phyloP scores from a whole-genome alignment of 2,888 invertebrate species.

The Aproaerema taeniolella region DNA sequence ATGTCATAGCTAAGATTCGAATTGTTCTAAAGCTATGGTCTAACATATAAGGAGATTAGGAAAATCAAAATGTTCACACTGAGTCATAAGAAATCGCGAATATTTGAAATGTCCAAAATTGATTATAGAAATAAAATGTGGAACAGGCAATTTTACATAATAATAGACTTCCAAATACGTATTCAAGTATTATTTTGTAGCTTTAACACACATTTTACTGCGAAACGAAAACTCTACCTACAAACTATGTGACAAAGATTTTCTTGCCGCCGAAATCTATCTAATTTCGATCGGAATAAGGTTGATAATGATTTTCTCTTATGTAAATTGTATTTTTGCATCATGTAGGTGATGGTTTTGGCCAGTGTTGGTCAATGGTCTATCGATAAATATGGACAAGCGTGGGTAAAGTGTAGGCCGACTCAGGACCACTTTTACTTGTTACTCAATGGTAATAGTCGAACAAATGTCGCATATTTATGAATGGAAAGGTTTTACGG shows the following conservation, averaged over 20 bases:
- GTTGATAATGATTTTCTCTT: neutral
- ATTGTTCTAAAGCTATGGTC: too few species aligned
- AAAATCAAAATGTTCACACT: conserved; percentile 8
- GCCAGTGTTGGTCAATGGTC: conserved; percentile 58
- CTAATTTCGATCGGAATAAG: neutral
- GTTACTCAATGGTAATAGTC: conserved; percentile 32
- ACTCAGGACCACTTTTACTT: conserved; percentile 35
- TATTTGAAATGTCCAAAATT: conserved; percentile 6
- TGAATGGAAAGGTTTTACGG: too few species aligned
- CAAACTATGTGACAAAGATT: conserved; percentile 1
- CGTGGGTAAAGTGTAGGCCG: conserved; percentile 43
- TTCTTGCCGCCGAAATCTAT: neutral
- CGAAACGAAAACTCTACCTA: conserved; percentile 11
- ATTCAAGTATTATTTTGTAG: conserved; percentile 20
- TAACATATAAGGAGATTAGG: conserved; percentile 11
- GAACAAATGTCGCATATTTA: too few species aligned
- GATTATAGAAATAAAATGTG: conserved; percentile 14
- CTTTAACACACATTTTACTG: conserved; percentile 24
- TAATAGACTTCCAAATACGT: conserved; percentile 23
- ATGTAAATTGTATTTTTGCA: neutral
- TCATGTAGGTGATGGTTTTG: conserved; percentile 56
- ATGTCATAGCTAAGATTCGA: conserved; percentile 8
- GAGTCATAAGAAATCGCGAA: conserved; percentile 8
- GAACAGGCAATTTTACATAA: conserved; percentile 23
- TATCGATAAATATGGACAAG: conserved; percentile 30